A percentile compares a stretch with the other conserved stretches of the same genome.
Conservation (phyloP, 2,888 invertebrate species). For the Carcina quercana region DNA sequence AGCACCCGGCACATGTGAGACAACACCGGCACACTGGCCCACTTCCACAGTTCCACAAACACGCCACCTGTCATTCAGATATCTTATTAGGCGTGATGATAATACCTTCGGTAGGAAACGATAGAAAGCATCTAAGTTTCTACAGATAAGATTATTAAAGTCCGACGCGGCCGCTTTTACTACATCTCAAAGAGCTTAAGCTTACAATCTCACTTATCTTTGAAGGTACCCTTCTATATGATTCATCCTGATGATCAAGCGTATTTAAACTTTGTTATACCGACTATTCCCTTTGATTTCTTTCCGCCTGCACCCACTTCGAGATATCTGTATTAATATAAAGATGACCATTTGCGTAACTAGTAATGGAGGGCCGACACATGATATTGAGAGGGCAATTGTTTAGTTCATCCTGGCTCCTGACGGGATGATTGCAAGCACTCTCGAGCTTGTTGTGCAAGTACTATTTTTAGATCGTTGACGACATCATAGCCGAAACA, state of each 20-base stretch:
- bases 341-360: conserved; percentile 22
- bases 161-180: too few species aligned
- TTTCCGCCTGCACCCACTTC: background rate
- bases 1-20: conserved; percentile 40
- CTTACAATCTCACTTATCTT: too few species aligned
- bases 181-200: background rate
- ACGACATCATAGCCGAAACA: conserved; percentile 52
- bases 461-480: conserved; percentile 54
- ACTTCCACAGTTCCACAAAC: too few species aligned
- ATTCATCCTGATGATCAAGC: too few species aligned
- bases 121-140: too few species aligned
- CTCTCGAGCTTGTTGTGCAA: conserved; percentile 42
- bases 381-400: conserved; percentile 36
- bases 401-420: conserved; percentile 36
- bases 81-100: too few species aligned
- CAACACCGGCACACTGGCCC: conserved; percentile 50
- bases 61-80: too few species aligned
- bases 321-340: conserved; percentile 1
- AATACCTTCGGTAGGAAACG: too few species aligned
- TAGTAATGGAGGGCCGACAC: conserved; percentile 23
- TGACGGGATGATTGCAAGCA: conserved; percentile 53
- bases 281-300: background rate
- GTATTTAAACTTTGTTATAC: too few species aligned
- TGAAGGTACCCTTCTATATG: too few species aligned
- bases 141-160: too few species aligned